phyloP scores from a whole-genome alignment of 2,113 vertebrate species.

The Albula glossodonta region DNA sequence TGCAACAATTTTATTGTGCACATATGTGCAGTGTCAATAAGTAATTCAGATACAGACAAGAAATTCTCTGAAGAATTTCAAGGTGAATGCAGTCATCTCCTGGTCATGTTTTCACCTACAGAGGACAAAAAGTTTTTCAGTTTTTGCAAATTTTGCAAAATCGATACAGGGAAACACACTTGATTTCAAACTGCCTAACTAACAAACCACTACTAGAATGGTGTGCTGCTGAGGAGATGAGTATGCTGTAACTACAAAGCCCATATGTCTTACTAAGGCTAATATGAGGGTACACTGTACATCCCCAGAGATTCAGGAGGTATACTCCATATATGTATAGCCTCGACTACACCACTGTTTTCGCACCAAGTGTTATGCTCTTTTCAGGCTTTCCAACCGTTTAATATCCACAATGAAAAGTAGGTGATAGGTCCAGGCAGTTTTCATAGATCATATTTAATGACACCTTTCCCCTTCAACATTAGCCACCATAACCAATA shows the following conservation, averaged over 20 bases:
- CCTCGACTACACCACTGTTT: too few species aligned
- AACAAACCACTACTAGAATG: too few species aligned
- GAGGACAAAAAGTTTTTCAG: background rate
- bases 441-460: too few species aligned
- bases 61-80: background rate
- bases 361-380: background rate
- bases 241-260: too few species aligned
- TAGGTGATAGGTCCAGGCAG: too few species aligned
- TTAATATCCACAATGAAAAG: background rate
- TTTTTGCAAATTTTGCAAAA: background rate
- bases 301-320: too few species aligned
- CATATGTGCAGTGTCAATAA: background rate
- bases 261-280: too few species aligned
- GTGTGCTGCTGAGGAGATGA: too few species aligned
- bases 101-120: background rate
- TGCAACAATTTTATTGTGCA: background rate
- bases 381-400: background rate
- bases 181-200: too few species aligned
- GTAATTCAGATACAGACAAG: background rate
- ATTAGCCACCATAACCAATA: too few species aligned
- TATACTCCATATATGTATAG: background rate
- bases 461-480: too few species aligned
- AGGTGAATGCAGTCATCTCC: background rate
- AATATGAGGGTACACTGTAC: too few species aligned
- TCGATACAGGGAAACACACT: background rate